Evolutionary conservation across 1,140 invertebrate genomes (phyloP), one percentile per base, ranked within the genome.

Genomic region (Brachionus sp.): DNA sequence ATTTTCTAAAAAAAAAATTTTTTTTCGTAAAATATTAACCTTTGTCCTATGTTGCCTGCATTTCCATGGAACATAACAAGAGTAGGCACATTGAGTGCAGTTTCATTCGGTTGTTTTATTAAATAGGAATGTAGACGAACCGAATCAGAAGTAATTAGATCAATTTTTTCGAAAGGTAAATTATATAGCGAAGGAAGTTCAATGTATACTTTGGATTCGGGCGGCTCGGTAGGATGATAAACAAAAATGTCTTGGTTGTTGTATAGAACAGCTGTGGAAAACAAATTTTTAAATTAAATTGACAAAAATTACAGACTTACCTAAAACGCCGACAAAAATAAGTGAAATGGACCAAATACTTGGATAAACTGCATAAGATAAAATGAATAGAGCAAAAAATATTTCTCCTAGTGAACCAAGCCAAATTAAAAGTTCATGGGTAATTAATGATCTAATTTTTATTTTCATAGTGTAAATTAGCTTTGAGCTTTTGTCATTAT

Each of bases 211-310:
- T 95, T 90, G 5, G 95, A 95, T 87, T 96, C 93, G 33, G 92
- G 91, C 57, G 95, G 95, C 84, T 94, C 91, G 86, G 95, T 93
- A 10, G 95, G 95, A 89, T 95, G 94, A 87, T 94, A 97, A 0
- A 97, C 88, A 42, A 96, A 89, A 84, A 92, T 90, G 88, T 97
- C 95, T 88, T 96, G 93, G 44, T 92, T 92, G 87, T 93, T 92
- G 88, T 95, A 97, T 19, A 96, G 89, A 84, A 88, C 84, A 80
- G 86, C 88, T 87, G 78, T 5, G 44, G 9, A 75, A 33, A 13
- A 25, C 7, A 13, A 75, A 29, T 23, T n/a, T 23, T 44, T 46
- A 1, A 46, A 12, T 4, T 13, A 10, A 50, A 46, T 23, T 25
- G 4, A 16, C 19, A 70, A 70, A 39, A 9, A 19, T 2, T 19